Evolutionary conservation across 1,140 invertebrate genomes (phyloP), one percentile per base, ranked within the genome.

Genomic region (Diorhabda carinulata): DNA sequence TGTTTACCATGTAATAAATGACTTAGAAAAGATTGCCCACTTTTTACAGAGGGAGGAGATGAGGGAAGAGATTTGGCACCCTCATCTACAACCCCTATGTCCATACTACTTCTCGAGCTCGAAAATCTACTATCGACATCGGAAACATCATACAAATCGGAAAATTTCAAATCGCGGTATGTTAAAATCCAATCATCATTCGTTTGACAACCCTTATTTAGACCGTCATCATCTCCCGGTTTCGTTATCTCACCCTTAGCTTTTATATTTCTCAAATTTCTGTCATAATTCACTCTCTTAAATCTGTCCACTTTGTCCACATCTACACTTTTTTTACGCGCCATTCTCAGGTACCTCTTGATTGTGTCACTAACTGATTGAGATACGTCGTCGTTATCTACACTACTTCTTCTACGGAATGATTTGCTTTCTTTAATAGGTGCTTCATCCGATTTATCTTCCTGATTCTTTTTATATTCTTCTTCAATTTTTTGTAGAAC

Each of bases 271-370:
- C 92, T 80, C 45, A 95, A 83, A 75, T 92, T 94, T 47, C 90
- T 86, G 75, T 95, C 93, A 75, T 95, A 95, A 75, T 95, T 95
- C 2, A 95, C 92, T 0, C 92, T 86, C 77, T 94, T 94, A 74
- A 95, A 95, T 10, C 90, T 85, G 76, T 93, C 92, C 3, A 86
- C 86, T 78, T 92, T 91, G 63, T 93, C 91, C 3, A 89, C 86
- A 72, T 93, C 91, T 1, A 91, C 87, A 62, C 91, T 93, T 73
- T 94, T 94, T 75, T 94, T 94, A 4, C 92, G 82, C 0, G 91
- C 92, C 92, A 94, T 94, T 68, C 90, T 83, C 2, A 94, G 81
- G 74, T 94, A 94, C 2, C 92, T 83, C 76, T 93, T 93, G 43
- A 94, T 93, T 0, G 91, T 93, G 73, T 94, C 91, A 75, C 91